phyloP scores from a whole-genome alignment of 2,888 invertebrate species.

The Drosophila kuntzei region DNA sequence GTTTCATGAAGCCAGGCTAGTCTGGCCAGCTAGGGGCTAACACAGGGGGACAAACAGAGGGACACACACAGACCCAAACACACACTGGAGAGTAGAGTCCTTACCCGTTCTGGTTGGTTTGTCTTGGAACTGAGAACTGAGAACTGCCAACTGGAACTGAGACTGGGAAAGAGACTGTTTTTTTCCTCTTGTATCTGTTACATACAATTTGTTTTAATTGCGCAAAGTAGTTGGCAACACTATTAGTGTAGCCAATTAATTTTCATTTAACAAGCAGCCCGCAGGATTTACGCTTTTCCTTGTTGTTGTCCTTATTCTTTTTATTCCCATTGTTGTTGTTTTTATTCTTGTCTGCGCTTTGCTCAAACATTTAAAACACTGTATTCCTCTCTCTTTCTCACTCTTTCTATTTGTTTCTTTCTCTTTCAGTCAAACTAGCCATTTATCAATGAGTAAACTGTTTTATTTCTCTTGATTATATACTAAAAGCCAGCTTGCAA shows the following conservation, averaged over 20 bases:
- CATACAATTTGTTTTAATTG: conserved; percentile 83
- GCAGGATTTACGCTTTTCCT: conserved; percentile 54
- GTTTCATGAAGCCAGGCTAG: conserved; percentile 59
- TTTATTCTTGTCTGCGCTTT: conserved; percentile 37
- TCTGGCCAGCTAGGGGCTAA: conserved; percentile 25
- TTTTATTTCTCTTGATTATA: conserved; percentile 46
- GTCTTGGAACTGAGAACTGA: conserved; percentile 33
- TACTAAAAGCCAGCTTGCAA: conserved; percentile 36
- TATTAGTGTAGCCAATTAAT: conserved; percentile 77
- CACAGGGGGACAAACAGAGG: conserved; percentile 3
- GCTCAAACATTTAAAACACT: conserved; percentile 60
- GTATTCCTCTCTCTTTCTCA: conserved; percentile 16
- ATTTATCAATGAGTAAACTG: conserved; percentile 66
- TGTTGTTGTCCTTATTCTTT: conserved; percentile 20
- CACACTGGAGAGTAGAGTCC: conserved; percentile 2
- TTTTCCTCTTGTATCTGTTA: conserved; percentile 65
- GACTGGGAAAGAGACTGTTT: conserved; percentile 25
- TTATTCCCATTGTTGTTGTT: conserved; percentile 12
- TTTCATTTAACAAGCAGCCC: conserved; percentile 73
- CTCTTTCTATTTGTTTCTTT: conserved; percentile 12
- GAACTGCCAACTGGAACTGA: conserved; percentile 27
- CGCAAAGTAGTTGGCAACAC: conserved; percentile 76
- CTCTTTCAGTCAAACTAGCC: conserved; percentile 17
- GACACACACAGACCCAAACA: conserved; percentile 1
- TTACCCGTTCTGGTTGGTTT: conserved; percentile 37